These are phyloP conservation scores for Sphaeridia pumilis DNA, from an alignment of 2,888 invertebrate species.

Conservation along the genomic window DNA sequence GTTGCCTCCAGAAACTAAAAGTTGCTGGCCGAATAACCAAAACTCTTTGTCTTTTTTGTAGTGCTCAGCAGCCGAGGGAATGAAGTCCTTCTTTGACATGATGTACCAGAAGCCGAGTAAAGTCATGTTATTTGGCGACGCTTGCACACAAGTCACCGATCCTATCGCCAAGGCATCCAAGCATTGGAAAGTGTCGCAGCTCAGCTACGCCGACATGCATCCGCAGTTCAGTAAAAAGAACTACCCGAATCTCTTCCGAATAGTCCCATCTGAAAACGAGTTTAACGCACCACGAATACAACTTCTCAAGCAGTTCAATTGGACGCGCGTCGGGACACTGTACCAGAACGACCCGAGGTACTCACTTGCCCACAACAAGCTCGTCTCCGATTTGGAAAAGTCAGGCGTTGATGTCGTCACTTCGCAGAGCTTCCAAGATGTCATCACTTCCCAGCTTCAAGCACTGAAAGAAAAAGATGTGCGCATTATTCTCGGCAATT, in stretches of 20 bases:
- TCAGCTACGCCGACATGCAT: constrained; percentile 95
- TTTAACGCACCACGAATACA: constrained; percentile 86
- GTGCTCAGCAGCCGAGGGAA: constrained; percentile 90
- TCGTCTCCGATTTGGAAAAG: constrained; percentile 73
- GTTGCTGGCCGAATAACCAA: no score
- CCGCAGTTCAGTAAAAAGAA: constrained; percentile 89
- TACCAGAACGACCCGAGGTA: constrained; percentile 93
- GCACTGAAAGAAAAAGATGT: constrained; percentile 84
- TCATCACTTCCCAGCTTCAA: constrained; percentile 63
- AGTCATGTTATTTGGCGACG: constrained; percentile 90
- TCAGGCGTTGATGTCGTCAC: constrained; percentile 68
- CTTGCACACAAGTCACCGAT: constrained; percentile 91
- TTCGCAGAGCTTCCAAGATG: constrained; percentile 83
- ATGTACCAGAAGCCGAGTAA: constrained; percentile 63
- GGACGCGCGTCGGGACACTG: constrained; percentile 93
- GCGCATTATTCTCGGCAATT: constrained; percentile 88
- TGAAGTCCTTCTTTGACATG: constrained; percentile 92
- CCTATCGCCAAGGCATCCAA: constrained; percentile 94
- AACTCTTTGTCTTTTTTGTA: constrained; percentile 43
- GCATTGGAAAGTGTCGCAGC: constrained; percentile 92
- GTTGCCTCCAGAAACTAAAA: no score
- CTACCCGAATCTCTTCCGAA: constrained; percentile 92
- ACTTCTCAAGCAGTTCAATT: constrained; percentile 81
- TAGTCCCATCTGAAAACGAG: constrained; percentile 91
- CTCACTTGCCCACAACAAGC: constrained; percentile 76